Conservation (phyloP, 1,140 invertebrate genomes). For the Portunus trituberculatus region DNA sequence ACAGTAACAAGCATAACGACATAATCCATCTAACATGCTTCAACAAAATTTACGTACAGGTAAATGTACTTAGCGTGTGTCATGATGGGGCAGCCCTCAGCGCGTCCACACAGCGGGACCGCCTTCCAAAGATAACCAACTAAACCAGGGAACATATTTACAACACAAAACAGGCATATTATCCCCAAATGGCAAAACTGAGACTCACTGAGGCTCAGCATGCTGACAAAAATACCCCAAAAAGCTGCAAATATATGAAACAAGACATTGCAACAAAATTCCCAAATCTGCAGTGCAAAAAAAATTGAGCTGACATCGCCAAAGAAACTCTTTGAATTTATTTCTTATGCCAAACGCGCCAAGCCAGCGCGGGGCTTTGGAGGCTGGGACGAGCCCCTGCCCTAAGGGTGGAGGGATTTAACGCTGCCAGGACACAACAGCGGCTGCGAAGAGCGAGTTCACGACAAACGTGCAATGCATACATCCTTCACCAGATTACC, state of each 20-base stretch:
- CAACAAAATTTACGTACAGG: neutral
- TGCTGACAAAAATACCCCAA: neutral
- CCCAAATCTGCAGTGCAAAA: neutral
- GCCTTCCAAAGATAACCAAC: no score
- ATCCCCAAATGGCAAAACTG: no score
- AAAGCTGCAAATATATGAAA: neutral
- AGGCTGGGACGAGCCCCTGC: neutral
- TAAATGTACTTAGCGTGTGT: neutral
- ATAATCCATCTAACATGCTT: neutral
- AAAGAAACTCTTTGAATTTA: neutral
- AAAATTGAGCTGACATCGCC: slow-evolving; percentile 7
- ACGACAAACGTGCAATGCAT: neutral
- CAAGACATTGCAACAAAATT: neutral
- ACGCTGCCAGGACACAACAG: neutral
- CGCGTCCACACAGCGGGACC: neutral
- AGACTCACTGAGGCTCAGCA: neutral
- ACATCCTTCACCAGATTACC: neutral
- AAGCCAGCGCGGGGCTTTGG: neutral
- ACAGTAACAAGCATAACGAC: neutral
- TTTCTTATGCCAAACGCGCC: neutral
- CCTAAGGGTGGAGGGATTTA: neutral
- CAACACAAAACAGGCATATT: neutral
- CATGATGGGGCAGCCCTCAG: neutral
- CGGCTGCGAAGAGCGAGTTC: neutral
- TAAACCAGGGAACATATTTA: neutral